A percentile compares a stretch with the other conserved stretches of the same genome.
phyloP scores from a whole-genome alignment of 2,888 invertebrate genomes.

The Epiblema foenella region DNA sequence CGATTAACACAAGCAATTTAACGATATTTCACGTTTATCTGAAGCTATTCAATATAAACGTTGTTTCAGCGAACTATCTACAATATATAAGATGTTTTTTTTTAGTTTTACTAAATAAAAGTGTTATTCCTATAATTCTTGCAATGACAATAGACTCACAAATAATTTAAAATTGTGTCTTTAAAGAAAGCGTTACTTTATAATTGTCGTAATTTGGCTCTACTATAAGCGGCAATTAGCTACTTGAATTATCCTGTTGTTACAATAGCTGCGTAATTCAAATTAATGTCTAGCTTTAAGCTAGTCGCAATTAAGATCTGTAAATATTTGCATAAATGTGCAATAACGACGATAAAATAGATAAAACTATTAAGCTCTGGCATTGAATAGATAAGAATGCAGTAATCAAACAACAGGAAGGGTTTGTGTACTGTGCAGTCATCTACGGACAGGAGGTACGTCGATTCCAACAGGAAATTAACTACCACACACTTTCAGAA shows the following conservation, averaged over 20 bases:
- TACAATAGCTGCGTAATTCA: conserved; percentile 2
- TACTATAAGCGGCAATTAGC: neutral
- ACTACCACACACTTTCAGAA: conserved; percentile 34
- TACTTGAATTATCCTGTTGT: neutral
- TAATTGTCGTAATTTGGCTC: neutral
- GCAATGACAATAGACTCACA: neutral
- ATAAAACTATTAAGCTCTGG: conserved; percentile 30
- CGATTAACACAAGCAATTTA: conserved; percentile 13
- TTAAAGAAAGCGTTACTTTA: no score
- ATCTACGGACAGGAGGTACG: conserved; percentile 4
- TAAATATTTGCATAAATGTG: conserved; percentile 34
- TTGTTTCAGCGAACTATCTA: neutral
- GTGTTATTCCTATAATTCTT: neutral
- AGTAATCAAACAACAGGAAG: conserved; percentile 39
- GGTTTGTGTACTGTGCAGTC: conserved; percentile 23
- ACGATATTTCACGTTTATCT: neutral
- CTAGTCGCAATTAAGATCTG: neutral
- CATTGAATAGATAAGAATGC: conserved; percentile 29
- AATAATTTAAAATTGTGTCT: no score
- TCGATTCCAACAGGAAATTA: conserved; percentile 40
- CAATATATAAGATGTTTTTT: no score
- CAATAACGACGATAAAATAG: conserved; percentile 28
- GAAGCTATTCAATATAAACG: neutral
- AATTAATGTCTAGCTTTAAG: neutral
- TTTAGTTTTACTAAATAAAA: no score